Percentiles rank a stretch among this genome's conserved stretches.
These are phyloP conservation scores for Hylaea fasciaria DNA, from an alignment of 2,888 invertebrate genomes.

Conservation along the genomic window DNA sequence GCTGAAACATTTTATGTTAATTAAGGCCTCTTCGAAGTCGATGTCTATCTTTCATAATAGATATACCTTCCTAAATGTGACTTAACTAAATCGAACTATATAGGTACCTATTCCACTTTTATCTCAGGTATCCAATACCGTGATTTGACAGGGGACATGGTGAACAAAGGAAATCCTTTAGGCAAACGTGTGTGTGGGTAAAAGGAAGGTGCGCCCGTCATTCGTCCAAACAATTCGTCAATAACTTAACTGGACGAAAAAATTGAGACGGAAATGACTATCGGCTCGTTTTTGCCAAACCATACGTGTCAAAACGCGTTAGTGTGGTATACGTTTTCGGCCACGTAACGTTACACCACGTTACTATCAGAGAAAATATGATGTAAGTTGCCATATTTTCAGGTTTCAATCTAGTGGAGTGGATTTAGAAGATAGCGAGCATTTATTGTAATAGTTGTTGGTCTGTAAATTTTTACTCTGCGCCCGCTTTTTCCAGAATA, in stretches of 20 bases:
- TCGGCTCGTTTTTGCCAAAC: slow-evolving; percentile 46
- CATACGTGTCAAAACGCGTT: slow-evolving; percentile 47
- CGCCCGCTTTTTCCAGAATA: too few relatives aligned
- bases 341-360: slow-evolving; percentile 37
- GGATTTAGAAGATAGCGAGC: slow-evolving; percentile 32
- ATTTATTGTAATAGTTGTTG: slow-evolving; percentile 11
- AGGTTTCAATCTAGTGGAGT: slow-evolving; percentile 49
- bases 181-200: slow-evolving; percentile 32
- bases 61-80: too few relatives aligned
- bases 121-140: slow-evolving; percentile 23
- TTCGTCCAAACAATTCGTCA: slow-evolving; percentile 46
- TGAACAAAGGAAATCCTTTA: slow-evolving; percentile 33
- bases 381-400: slow-evolving; percentile 41
- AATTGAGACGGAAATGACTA: slow-evolving; percentile 39
- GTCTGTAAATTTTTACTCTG: background rate
- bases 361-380: slow-evolving; percentile 46
- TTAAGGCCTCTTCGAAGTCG: too few relatives aligned
- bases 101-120: slow-evolving; percentile 6
- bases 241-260: slow-evolving; percentile 45
- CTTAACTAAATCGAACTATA: background rate
- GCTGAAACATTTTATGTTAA: slow-evolving; percentile 1
- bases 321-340: slow-evolving; percentile 41
- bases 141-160: slow-evolving; percentile 23
- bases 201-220: slow-evolving; percentile 37
- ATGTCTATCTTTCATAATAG: too few relatives aligned